Conservation (phyloP, 1,140 invertebrate species). For the Conopomorpha cramerella region DNA sequence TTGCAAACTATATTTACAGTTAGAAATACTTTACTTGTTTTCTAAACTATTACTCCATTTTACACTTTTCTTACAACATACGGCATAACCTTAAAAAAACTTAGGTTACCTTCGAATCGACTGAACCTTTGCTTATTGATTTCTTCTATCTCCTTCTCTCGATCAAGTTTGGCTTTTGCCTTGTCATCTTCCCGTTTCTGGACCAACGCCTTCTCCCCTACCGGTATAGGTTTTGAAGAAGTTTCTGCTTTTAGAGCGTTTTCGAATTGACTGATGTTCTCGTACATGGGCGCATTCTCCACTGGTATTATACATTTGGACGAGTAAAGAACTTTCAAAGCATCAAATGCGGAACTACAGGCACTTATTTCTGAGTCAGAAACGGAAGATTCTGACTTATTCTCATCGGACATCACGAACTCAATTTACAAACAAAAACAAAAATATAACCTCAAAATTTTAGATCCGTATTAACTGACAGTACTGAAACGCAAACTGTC, state of each 20-base stretch:
- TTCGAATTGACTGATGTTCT: constrained; percentile 67
- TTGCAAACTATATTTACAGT: no score
- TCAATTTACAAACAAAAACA: constrained; percentile 6
- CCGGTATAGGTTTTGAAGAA: constrained; percentile 16
- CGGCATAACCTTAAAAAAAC: constrained; percentile 42
- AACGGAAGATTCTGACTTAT: constrained; percentile 25
- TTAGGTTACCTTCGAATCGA: constrained; percentile 34
- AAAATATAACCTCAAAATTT: constrained; percentile 12
- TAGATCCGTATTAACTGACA: no score
- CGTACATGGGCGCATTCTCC: constrained; percentile 61
- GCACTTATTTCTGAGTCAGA: constrained; percentile 68
- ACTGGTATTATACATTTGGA: constrained; percentile 57
- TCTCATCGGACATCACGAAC: constrained; percentile 17
- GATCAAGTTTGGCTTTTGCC: constrained; percentile 16
- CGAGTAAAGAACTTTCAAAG: constrained; percentile 68
- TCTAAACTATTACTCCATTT: no score
- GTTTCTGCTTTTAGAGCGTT: constrained; percentile 27
- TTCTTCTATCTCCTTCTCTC: constrained; percentile 23
- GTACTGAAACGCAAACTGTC: no score
- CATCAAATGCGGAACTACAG: constrained; percentile 68
- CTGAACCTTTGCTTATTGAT: constrained; percentile 40
- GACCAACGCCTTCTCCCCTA: constrained; percentile 21
- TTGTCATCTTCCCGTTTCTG: constrained; percentile 31
- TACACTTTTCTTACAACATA: no score
- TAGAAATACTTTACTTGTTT: no score